Evolutionary conservation across 2,888 invertebrate genomes (phyloP), one percentile per base, ranked within the genome.

Genomic region (Idaea straminata): DNA sequence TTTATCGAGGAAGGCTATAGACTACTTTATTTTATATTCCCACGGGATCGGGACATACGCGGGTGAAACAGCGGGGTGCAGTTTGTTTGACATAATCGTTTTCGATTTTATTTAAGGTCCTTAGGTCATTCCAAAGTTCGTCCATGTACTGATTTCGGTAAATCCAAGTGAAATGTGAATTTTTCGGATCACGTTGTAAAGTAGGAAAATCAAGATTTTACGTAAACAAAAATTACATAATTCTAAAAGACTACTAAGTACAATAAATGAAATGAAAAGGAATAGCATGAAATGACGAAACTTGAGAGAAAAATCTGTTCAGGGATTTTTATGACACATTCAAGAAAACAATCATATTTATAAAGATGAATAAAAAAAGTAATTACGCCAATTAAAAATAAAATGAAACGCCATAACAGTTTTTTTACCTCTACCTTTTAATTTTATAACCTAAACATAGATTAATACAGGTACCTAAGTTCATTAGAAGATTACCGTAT

Each of bases 71-170:
- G n/a, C n/a, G n/a, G n/a, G n/a, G n/a, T n/a, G n/a, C n/a, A n/a
- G n/a, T n/a, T n/a, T n/a, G 3, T 25, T 74, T 79, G 81, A 82
- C 80, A 82, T 82, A 81, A 81, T 72, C 66, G 65, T 61, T 67
- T 47, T 65, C 58, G 61, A 69, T 68, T 68, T 69, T 69, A 72
- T 74, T 69, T 65, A 69, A 61, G 62, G 62, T 35, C 60, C 66
- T 61, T 69, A 72, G 68, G 71, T 73, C 65, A 71, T 64, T 59
- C 6, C 59, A 34, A 59, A 59, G 34, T 59, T 34, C 59, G 34
- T 16, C 59, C 5, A 4, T 10, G 59, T 4, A 10, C 47, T 13
- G 47, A 47, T 47, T 47, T 47, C 47, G 13, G 5, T 47, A 47
- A 7, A 13, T 47, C 47, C 47, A 47, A 47, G 7, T 7, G 10